Conservation (phyloP, 2,113 vertebrate species). For the Indicator indicator region DNA sequence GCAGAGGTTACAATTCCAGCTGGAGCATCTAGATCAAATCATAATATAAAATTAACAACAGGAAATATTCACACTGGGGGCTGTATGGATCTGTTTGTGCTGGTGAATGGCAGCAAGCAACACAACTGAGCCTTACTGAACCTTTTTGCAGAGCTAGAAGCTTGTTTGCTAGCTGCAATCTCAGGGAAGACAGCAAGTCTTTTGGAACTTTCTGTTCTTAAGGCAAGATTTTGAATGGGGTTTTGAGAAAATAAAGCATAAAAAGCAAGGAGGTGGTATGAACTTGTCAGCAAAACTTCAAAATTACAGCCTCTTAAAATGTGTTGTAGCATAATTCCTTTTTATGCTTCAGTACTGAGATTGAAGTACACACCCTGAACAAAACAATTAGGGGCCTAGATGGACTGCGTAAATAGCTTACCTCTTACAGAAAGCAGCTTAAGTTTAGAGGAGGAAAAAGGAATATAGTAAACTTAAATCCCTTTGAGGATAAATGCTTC, state of each 20-base stretch:
- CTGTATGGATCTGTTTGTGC: background rate
- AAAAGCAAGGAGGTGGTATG: slow-evolving; percentile 1
- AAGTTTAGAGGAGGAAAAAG: slow-evolving; percentile 31
- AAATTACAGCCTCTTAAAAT: background rate
- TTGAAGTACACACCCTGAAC: slow-evolving; percentile 34
- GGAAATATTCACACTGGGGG: slow-evolving; percentile 24
- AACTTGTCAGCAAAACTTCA: background rate
- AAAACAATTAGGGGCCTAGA: slow-evolving; percentile 34
- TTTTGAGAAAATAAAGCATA: slow-evolving; percentile 18
- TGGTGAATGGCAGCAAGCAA: background rate
- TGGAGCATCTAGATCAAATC: slow-evolving; percentile 16
- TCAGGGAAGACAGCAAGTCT: background rate
- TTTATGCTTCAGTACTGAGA: background rate
- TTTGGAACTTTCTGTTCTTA: background rate
- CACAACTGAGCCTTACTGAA: background rate
- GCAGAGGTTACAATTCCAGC: slow-evolving; percentile 27
- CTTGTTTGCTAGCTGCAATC: background rate
- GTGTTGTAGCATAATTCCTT: background rate
- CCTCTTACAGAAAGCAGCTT: slow-evolving; percentile 46
- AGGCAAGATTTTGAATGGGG: background rate
- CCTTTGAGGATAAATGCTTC: slow-evolving; percentile 23
- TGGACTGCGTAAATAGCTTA: slow-evolving; percentile 42
- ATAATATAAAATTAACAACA: slow-evolving; percentile 27
- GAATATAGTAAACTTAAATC: slow-evolving; percentile 18
- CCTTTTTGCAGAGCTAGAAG: background rate